Conservation (phyloP, 2,113 vertebrate genomes). For the Cepphus grylle region DNA sequence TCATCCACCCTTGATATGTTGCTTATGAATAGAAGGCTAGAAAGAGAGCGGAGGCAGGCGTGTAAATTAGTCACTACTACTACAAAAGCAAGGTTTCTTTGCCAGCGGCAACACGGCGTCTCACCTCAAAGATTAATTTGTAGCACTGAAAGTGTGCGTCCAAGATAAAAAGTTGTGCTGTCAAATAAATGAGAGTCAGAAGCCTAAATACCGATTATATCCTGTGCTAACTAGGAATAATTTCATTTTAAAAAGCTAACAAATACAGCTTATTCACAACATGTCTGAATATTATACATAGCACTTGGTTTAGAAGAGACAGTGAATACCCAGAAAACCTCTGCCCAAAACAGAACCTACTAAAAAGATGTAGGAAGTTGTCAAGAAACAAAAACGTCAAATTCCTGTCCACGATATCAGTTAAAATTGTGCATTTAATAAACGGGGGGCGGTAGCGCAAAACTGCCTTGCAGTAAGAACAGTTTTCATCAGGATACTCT, state of each 20-base stretch:
- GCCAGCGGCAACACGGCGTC: not conserved
- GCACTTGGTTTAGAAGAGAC: not conserved
- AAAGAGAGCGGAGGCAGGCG: slow-evolving; percentile 14
- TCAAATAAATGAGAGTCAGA: not conserved
- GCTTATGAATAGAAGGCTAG: slow-evolving; percentile 53
- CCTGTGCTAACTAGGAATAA: not conserved
- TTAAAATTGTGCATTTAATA: not conserved
- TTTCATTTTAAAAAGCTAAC: not conserved
- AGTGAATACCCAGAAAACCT: not conserved
- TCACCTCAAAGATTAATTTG: not conserved
- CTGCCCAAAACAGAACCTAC: not conserved
- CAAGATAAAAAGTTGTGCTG: not conserved
- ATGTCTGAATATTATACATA: not conserved
- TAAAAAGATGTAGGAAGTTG: not conserved
- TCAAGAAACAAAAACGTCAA: not conserved
- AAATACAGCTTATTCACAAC: not conserved
- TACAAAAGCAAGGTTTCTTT: slow-evolving; percentile 43
- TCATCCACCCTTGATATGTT: slow-evolving; percentile 15
- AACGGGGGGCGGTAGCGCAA: not conserved
- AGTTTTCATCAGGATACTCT: accelerated
- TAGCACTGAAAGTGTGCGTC: not conserved
- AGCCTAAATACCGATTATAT: not conserved
- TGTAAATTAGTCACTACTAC: slow-evolving; percentile 54
- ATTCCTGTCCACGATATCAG: not conserved
- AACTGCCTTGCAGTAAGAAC: not conserved